Evolutionary conservation across 2,888 invertebrate genomes (phyloP).

Genomic region (Troides oblongomaculatus): DNA sequence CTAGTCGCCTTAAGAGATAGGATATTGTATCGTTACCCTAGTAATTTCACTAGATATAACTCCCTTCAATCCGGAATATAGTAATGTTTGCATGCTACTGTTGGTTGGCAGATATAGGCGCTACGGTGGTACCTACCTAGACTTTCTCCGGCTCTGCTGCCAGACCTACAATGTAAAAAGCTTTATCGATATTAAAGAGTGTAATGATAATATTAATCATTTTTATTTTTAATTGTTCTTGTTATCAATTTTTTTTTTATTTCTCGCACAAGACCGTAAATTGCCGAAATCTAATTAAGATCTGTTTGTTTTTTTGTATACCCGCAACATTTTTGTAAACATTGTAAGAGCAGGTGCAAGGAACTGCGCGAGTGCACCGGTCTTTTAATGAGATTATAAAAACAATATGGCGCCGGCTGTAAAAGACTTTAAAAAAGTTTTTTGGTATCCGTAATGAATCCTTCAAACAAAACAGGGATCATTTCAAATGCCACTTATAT

Average conservation of each 20-base stretch:
- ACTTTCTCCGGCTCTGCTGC: too few species aligned
- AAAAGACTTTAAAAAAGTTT: constrained; percentile 24
- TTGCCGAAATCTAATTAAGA: constrained; percentile 38
- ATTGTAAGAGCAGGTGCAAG: constrained; percentile 47
- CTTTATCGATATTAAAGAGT: too few species aligned
- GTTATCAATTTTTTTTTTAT: not conserved
- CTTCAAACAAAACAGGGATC: not conserved
- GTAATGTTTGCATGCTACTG: too few species aligned
- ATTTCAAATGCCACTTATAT: not conserved
- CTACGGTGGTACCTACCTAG: too few species aligned
- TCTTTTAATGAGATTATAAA: constrained; percentile 69
- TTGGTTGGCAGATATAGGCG: too few species aligned
- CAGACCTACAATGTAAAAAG: too few species aligned
- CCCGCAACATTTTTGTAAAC: constrained; percentile 48
- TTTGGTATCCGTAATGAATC: constrained; percentile 11
- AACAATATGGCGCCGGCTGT: constrained; percentile 59
- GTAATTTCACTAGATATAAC: too few species aligned
- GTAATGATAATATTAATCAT: not conserved
- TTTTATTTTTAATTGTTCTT: not conserved
- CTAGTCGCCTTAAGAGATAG: too few species aligned
- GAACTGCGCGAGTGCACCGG: constrained; percentile 46
- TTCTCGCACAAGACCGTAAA: not conserved
- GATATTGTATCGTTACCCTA: too few species aligned
- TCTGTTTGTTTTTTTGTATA: constrained; percentile 34
- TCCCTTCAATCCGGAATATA: too few species aligned